Evolutionary conservation across 1,140 invertebrate genomes (phyloP), one percentile per base, ranked within the genome.

Genomic region (Potamilus streckersoni): DNA sequence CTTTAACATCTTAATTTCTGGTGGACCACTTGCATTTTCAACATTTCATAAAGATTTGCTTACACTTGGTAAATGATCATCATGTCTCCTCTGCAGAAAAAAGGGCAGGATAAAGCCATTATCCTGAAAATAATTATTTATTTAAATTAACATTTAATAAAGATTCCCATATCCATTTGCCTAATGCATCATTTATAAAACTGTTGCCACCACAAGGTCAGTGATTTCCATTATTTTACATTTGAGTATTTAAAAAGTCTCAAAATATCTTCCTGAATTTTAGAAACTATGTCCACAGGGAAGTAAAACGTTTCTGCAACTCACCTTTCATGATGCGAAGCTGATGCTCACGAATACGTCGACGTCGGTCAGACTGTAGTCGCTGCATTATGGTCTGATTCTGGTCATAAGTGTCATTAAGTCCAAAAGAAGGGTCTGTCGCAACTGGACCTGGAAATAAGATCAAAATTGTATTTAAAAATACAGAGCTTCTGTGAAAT

Each of bases 371-470:
- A 13, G 77, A 79, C 81, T 86, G 85, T 55, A 89, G 76, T 64
- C 80, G 80, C 80, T 88, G 87, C 88, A 89, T 88, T 84, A 89
- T 85, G 23, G 88, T 87, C n/a, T 69, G 68, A 15, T 60, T 23
- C n/a, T 38, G 23, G 49, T 57, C 66, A 19, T 56, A 66, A 17
- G 73, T 73, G 14, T 27, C n/a, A 19, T 38, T 72, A 62, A 76
- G 71, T 27, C 70, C 71, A 70, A 69, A 79, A 31, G 23, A 64
- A n/a, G 58, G 56, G 27, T 73, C 69, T 49, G 69, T 62, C 0
- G 78, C 23, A 49, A 66, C 73, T 38, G 27, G 56, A 19, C 27
- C 60, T 31, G 64, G 66, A 56, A 60, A 31, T 8, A 61, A 20
- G 14, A n/a, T 69, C 67, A 55, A 49, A 20, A 20, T 23, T 49